phyloP scores from a whole-genome alignment of 2,797 vertebrate species.

The Vultur gryphus region DNA sequence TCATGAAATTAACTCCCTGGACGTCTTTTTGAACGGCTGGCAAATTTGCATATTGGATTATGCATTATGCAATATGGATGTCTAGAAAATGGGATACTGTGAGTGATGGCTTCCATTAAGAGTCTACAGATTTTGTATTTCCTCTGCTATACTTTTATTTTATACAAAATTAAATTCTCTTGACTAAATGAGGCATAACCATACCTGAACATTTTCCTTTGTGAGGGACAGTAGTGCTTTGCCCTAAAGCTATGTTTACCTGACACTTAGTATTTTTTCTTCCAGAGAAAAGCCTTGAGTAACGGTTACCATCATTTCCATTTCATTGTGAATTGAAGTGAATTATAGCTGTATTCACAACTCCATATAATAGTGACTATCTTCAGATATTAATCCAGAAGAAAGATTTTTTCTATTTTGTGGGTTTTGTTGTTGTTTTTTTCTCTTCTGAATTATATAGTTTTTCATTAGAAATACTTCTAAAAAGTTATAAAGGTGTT shows the following conservation, averaged over 20 bases:
- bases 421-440: neutral
- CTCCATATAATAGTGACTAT: neutral
- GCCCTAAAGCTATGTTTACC: neutral
- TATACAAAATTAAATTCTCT: neutral
- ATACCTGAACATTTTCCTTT: neutral
- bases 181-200: neutral
- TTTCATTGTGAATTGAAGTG: neutral
- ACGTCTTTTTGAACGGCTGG: neutral
- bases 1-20: neutral
- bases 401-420: neutral
- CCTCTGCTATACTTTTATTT: neutral
- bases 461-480: neutral
- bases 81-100: neutral
- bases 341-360: neutral
- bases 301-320: neutral
- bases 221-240: neutral
- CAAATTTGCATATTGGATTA: neutral
- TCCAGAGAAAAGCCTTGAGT: neutral
- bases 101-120: neutral
- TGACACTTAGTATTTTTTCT: neutral
- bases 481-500: neutral
- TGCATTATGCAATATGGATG: neutral
- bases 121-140: neutral
- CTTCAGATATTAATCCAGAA: neutral
- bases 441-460: neutral